Evolutionary conservation across 2,797 vertebrate genomes (phyloP).

Genomic region (Adrianichthys oophorus): DNA sequence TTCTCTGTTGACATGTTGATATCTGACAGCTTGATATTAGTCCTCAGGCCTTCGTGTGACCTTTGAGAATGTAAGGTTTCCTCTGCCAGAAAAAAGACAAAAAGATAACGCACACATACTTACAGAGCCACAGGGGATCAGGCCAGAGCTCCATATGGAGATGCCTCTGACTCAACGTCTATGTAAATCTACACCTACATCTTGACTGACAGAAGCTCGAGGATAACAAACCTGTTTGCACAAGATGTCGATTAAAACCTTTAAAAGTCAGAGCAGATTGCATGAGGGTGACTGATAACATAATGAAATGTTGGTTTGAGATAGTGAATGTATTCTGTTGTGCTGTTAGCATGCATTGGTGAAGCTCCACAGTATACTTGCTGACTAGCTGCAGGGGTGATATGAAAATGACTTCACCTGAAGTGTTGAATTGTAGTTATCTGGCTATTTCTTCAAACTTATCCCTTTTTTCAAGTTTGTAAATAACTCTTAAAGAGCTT

Average conservation of each 20-base stretch:
- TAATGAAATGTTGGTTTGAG: slow-evolving; percentile 16
- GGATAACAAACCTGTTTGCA: slow-evolving; percentile 42
- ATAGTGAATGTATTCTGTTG: slow-evolving; percentile 12
- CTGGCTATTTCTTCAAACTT: no score
- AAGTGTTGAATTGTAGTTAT: neutral
- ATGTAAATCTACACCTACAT: slow-evolving; percentile 57
- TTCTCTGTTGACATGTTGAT: slow-evolving; percentile 17
- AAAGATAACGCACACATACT: slow-evolving; percentile 2
- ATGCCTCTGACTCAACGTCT: slow-evolving; percentile 49
- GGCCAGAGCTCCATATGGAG: slow-evolving; percentile 27
- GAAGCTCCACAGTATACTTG: slow-evolving; percentile 2
- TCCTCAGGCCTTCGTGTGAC: slow-evolving; percentile 42
- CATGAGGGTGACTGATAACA: slow-evolving; percentile 20
- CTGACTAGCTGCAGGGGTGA: slow-evolving; percentile 7
- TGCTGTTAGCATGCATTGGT: slow-evolving; percentile 1
- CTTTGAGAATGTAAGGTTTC: slow-evolving; percentile 25
- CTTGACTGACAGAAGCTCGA: slow-evolving; percentile 42
- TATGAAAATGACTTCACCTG: neutral
- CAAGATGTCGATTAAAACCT: slow-evolving; percentile 29
- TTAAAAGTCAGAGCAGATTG: slow-evolving; percentile 27
- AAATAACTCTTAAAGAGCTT: no score
- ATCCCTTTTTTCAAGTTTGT: no score
- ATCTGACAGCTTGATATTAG: slow-evolving; percentile 34
- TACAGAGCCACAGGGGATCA: slow-evolving; percentile 26
- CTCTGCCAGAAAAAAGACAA: slow-evolving; percentile 21